phyloP scores from a whole-genome alignment of 2,113 vertebrate species.

The Python bivittatus region DNA sequence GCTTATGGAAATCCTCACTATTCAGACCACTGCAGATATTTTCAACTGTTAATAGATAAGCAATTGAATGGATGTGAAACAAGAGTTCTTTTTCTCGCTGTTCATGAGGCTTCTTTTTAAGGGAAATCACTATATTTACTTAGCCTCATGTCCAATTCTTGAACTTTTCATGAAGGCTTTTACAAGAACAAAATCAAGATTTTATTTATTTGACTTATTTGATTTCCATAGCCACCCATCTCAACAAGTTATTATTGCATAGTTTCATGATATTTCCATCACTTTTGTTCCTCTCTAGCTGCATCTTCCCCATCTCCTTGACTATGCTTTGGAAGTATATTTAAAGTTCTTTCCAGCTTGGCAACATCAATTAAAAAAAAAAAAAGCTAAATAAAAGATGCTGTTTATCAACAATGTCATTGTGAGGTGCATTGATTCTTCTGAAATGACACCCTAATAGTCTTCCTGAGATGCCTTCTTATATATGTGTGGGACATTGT shows the following conservation, averaged over 20 bases:
- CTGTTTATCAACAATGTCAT: slow-evolving; percentile 15
- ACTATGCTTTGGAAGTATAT: neutral
- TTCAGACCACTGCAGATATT: neutral
- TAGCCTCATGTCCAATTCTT: neutral
- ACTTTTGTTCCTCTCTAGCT: neutral
- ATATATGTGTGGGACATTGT: neutral
- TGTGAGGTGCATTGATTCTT: neutral
- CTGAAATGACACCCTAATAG: neutral
- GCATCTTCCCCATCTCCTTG: slow-evolving; percentile 1
- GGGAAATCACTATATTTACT: neutral
- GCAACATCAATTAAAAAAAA: neutral
- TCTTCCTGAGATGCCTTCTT: neutral
- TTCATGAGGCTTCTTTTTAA: neutral
- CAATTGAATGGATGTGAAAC: neutral
- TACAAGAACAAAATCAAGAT: neutral
- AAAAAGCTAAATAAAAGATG: slow-evolving; percentile 26
- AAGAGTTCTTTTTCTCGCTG: neutral
- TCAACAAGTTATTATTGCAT: too few species aligned
- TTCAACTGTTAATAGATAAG: neutral
- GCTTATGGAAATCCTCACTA: neutral
- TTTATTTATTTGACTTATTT: too few species aligned
- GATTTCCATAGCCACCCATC: too few species aligned
- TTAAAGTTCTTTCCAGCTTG: slow-evolving; percentile 27
- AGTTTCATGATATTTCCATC: neutral
- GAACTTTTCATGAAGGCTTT: slow-evolving; percentile 1